Evolutionary conservation across 2,888 invertebrate species (phyloP).

Genomic region (Lasioglossum zephyrum): DNA sequence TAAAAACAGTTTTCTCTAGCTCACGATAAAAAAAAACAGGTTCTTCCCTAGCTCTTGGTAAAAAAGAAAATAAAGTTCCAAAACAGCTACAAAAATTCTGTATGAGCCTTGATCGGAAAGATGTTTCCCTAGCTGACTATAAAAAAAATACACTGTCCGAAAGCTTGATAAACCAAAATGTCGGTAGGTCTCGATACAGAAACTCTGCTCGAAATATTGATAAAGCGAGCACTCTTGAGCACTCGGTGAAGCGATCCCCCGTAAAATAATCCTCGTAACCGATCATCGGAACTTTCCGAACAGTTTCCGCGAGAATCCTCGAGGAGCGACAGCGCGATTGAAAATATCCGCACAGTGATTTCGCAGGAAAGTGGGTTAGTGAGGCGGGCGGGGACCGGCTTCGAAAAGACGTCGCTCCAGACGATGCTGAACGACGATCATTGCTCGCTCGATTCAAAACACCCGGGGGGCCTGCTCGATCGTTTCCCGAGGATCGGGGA

Average conservation of each 20-base stretch:
- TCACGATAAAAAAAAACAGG: neutral
- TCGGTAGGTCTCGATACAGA: too few relatives aligned
- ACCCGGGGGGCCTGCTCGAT: neutral
- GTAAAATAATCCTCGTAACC: neutral
- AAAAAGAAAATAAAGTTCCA: neutral
- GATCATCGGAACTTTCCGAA: neutral
- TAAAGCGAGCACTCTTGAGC: neutral
- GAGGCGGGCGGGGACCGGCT: neutral
- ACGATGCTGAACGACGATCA: neutral
- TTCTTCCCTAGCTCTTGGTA: too few relatives aligned
- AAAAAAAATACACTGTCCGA: neutral
- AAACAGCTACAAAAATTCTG: neutral
- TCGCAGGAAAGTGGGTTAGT: conserved; percentile 37
- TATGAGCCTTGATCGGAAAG: neutral
- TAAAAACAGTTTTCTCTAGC: too few relatives aligned
- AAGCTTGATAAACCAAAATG: neutral
- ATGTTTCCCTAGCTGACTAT: neutral
- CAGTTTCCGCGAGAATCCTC: neutral
- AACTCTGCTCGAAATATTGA: too few relatives aligned
- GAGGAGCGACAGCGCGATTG: neutral
- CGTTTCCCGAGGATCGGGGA: conserved; percentile 42
- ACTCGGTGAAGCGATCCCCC: neutral
- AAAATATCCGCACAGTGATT: conserved; percentile 10
- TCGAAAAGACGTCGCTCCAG: conserved; percentile 4
- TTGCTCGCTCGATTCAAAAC: conserved; percentile 6